Percentiles rank a stretch among this genome's conserved stretches.
phyloP scores from a whole-genome alignment of 2,113 vertebrate genomes.

The Brienomyrus longianalis region DNA sequence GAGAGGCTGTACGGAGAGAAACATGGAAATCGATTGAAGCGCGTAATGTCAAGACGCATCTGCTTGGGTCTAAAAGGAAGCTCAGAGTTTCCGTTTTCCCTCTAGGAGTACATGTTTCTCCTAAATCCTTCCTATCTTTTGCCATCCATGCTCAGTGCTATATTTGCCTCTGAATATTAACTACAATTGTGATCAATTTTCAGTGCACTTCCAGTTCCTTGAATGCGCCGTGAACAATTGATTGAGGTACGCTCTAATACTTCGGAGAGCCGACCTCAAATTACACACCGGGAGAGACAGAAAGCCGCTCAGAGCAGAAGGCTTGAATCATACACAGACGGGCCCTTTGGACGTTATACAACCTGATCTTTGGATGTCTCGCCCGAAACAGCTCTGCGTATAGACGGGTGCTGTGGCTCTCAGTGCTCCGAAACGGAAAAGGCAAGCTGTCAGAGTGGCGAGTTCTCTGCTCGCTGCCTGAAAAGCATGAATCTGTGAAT shows the following conservation, averaged over 20 bases:
- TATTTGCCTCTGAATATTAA: constrained; percentile 38
- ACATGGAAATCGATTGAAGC: constrained; percentile 21
- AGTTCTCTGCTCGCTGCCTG: background rate
- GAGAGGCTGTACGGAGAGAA: constrained; percentile 6
- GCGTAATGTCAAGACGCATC: constrained; percentile 14
- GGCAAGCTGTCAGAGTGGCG: too few species aligned
- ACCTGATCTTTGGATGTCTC: constrained; percentile 14
- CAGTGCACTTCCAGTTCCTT: constrained; percentile 26
- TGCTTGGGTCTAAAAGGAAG: constrained; percentile 20
- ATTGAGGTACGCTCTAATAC: constrained; percentile 35
- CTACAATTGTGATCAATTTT: constrained; percentile 36
- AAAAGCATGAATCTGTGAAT: background rate
- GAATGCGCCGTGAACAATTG: constrained; percentile 30
- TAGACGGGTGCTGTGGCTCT: background rate
- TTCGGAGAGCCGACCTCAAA: constrained; percentile 27
- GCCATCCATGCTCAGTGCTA: constrained; percentile 27
- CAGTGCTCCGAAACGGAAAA: background rate
- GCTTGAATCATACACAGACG: constrained; percentile 9
- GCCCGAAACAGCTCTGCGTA: background rate
- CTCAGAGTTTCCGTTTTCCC: background rate
- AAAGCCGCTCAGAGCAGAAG: constrained; percentile 6
- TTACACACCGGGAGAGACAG: constrained; percentile 25
- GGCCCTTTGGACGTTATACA: background rate
- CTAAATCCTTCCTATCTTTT: constrained; percentile 25
- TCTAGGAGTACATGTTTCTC: background rate